A percentile compares a stretch with the other conserved stretches of the same genome.
Evolutionary conservation across 2,888 invertebrate species (phyloP).

Genomic region (Bedellia somnulentella): DNA sequence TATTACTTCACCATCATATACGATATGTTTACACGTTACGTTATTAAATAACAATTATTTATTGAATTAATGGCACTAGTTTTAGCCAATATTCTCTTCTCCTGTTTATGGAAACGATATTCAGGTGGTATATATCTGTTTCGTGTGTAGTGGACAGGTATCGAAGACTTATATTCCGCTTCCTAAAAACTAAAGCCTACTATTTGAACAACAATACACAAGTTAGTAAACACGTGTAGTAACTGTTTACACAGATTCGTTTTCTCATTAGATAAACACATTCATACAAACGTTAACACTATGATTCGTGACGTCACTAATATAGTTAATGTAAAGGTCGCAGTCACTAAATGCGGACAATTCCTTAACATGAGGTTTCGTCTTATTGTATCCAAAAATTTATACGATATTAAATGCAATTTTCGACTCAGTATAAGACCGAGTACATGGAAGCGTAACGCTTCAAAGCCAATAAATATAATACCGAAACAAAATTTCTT

Average conservation of each 20-base stretch:
- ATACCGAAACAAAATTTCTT: too few relatives aligned
- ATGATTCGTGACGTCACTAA: slow-evolving; percentile 25
- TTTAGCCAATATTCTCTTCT: slow-evolving; percentile 26
- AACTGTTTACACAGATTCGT: not conserved
- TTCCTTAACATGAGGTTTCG: slow-evolving; percentile 38
- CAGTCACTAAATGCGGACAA: slow-evolving; percentile 43
- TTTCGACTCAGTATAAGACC: too few relatives aligned
- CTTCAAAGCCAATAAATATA: too few relatives aligned
- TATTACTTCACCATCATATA: slow-evolving; percentile 34
- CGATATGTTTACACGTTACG: slow-evolving; percentile 49
- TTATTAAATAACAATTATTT: slow-evolving; percentile 35
- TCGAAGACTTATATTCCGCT: slow-evolving; percentile 12
- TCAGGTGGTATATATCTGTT: too few relatives aligned
- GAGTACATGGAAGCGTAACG: too few relatives aligned
- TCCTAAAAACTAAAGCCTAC: slow-evolving; percentile 33
- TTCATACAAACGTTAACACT: too few relatives aligned
- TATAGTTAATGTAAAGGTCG: slow-evolving; percentile 32
- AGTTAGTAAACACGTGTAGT: too few relatives aligned
- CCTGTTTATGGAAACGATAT: not conserved
- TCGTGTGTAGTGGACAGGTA: not conserved
- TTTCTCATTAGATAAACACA: not conserved
- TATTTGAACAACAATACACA: slow-evolving; percentile 37
- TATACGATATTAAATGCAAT: slow-evolving; percentile 11
- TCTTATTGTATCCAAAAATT: slow-evolving; percentile 9
- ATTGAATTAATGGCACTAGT: slow-evolving; percentile 42